These are phyloP conservation scores for Zaprionus africanus DNA, from an alignment of 1,140 invertebrate species.

Conservation along the genomic window DNA sequence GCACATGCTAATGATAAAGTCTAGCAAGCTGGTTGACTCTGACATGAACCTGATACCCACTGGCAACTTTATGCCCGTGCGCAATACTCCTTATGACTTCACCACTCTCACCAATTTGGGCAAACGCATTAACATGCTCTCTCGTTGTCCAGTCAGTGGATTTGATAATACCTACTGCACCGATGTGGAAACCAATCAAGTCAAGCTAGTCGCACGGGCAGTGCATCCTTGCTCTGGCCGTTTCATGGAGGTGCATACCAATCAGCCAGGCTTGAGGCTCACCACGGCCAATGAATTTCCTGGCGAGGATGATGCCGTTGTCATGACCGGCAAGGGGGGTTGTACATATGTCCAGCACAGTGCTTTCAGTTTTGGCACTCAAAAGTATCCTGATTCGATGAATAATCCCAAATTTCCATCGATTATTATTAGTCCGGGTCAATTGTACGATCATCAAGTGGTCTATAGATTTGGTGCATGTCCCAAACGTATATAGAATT, in stretches of 20 bases:
- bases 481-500: constrained; percentile 54
- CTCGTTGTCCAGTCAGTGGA: constrained; percentile 84
- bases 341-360: constrained; percentile 90
- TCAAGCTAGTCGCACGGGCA: constrained; percentile 85
- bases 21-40: constrained; percentile 90
- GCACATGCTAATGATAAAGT: constrained; percentile 90
- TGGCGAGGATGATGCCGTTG: constrained; percentile 73
- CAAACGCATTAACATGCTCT: constrained; percentile 77
- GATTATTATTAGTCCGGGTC: constrained; percentile 89
- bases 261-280: constrained; percentile 95
- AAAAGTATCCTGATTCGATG: constrained; percentile 95
- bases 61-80: constrained; percentile 88
- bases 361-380: constrained; percentile 95
- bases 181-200: constrained; percentile 67
- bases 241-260: constrained; percentile 90
- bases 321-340: constrained; percentile 89
- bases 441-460: constrained; percentile 88
- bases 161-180: constrained; percentile 92
- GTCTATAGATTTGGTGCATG: constrained; percentile 86
- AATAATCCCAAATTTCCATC: constrained; percentile 93
- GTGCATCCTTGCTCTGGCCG: constrained; percentile 90
- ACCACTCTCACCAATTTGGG: constrained; percentile 86
- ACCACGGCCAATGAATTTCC: constrained; percentile 93
- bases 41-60: constrained; percentile 91
- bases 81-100: constrained; percentile 89